These are phyloP conservation scores for Microctonus hyperodae DNA, from an alignment of 2,888 invertebrate genomes.

Conservation along the genomic window DNA sequence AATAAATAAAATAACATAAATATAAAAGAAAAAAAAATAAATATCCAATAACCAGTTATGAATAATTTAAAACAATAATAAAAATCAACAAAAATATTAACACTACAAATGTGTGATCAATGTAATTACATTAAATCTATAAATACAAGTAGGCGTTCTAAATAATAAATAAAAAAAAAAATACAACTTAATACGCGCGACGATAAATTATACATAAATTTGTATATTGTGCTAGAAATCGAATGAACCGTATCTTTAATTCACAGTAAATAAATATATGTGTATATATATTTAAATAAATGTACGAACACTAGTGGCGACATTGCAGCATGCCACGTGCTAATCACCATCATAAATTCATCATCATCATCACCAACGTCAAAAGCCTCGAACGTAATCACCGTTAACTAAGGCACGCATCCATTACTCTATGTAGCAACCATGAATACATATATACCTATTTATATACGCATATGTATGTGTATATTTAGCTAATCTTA, in stretches of 20 bases:
- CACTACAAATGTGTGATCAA: not conserved
- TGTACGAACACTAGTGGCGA: conserved; percentile 51
- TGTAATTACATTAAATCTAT: not conserved
- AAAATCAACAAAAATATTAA: not conserved
- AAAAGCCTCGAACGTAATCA: conserved; percentile 46
- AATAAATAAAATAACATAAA: not conserved
- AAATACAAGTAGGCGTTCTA: not conserved
- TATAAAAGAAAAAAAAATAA: not conserved
- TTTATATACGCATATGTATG: no score
- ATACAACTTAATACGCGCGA: not conserved
- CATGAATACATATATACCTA: not conserved
- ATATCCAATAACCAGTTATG: not conserved
- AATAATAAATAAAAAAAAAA: not conserved
- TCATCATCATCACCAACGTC: conserved; percentile 46
- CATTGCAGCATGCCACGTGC: conserved; percentile 47
- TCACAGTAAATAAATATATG: not conserved
- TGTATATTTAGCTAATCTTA: not conserved
- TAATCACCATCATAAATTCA: conserved; percentile 56
- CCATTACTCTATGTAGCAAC: conserved; percentile 10
- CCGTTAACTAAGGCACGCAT: conserved; percentile 37
- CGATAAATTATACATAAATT: not conserved
- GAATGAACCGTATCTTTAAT: not conserved
- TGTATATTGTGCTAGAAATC: conserved; percentile 10
- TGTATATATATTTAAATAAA: not conserved
- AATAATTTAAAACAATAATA: not conserved